Percentiles rank a stretch among this genome's conserved stretches.
phyloP scores from a whole-genome alignment of 1,140 invertebrate genomes.

The Tetramorium simillimum region DNA sequence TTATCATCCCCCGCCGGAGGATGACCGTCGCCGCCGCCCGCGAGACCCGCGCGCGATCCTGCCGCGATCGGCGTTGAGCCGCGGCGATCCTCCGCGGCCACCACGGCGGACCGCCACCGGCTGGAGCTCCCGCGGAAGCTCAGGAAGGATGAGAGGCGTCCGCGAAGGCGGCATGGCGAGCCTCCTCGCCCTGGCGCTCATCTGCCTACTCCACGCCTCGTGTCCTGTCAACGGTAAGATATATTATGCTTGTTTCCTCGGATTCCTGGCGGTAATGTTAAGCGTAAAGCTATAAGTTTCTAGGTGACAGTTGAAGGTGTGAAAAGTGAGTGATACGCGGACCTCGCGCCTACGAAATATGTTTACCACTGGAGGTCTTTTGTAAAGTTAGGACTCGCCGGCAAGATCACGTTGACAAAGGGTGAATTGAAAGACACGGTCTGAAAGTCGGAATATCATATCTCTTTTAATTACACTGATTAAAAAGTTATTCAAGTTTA shows the following conservation, averaged over 20 bases:
- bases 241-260: not conserved
- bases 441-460: too few species aligned
- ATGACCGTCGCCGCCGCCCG: not conserved
- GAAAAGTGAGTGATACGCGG: not conserved
- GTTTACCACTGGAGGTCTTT: not conserved
- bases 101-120: conserved; percentile 42
- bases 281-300: too few species aligned
- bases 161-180: conserved; percentile 72
- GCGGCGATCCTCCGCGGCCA: not conserved
- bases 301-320: not conserved
- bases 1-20: conserved; percentile 31
- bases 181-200: conserved; percentile 75
- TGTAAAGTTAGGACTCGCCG: not conserved
- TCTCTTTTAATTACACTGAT: not conserved
- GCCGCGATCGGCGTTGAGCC: conserved; percentile 56
- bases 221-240: conserved; percentile 73
- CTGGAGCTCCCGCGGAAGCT: conserved; percentile 56
- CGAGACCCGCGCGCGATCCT: conserved; percentile 7
- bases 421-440: too few species aligned
- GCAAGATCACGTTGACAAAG: not conserved
- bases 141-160: conserved; percentile 71
- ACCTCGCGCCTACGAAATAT: not conserved
- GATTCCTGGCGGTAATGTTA: too few species aligned
- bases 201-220: conserved; percentile 74
- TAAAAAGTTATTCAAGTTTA: not conserved